phyloP scores from a whole-genome alignment of 2,888 invertebrate species.

The Heliconius cydno region DNA sequence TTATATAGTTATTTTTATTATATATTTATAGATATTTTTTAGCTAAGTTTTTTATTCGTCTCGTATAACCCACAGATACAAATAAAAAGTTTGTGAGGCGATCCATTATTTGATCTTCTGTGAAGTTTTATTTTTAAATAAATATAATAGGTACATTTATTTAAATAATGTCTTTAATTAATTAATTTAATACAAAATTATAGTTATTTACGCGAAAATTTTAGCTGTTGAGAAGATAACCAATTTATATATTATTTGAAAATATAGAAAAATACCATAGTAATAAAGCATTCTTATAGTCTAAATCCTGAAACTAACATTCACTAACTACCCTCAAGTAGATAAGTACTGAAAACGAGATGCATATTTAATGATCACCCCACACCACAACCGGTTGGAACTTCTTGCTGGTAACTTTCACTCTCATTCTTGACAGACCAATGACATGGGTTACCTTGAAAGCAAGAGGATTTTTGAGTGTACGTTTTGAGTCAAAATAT shows the following conservation, averaged over 20 bases:
- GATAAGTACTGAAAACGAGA: neutral
- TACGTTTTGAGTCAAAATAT: neutral
- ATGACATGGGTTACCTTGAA: constrained; percentile 17
- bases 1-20: constrained; percentile 1
- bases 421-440: constrained; percentile 10
- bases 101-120: constrained; percentile 5
- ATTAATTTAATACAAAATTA: too few species aligned
- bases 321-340: neutral
- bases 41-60: neutral
- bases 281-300: neutral
- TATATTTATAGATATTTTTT: constrained; percentile 16
- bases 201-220: too few species aligned
- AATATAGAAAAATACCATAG: neutral
- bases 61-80: neutral
- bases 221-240: too few species aligned
- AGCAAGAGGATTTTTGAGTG: neutral
- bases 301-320: neutral
- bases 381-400: constrained; percentile 4
- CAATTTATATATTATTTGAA: too few species aligned
- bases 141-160: neutral
- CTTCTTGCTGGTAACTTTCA: constrained; percentile 14
- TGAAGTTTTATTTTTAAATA: neutral
- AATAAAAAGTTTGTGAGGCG: neutral
- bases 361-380: neutral
- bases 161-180: neutral